Conservation (phyloP, 1,140 invertebrate species). For the Drosophila sechellia region DNA sequence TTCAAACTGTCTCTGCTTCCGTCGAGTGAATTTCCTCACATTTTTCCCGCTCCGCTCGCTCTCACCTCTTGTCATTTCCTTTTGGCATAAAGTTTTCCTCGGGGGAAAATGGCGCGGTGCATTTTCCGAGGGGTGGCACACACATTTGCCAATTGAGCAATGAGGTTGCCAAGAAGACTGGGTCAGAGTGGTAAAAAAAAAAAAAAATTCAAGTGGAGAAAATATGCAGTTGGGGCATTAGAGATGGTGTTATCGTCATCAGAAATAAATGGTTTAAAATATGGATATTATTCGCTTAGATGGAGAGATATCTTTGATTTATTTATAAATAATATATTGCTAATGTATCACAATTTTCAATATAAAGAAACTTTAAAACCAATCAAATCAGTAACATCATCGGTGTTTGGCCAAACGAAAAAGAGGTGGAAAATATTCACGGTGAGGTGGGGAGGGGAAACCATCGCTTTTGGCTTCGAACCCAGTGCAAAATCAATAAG, state of each 20-base stretch:
- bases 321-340: not conserved
- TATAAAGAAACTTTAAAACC: not conserved
- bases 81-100: constrained; percentile 72
- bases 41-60: constrained; percentile 11
- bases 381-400: not conserved
- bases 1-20: constrained; percentile 80
- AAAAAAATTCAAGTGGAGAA: constrained; percentile 2
- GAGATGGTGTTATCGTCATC: not conserved
- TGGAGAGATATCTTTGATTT: not conserved
- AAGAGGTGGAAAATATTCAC: not conserved
- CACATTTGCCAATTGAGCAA: constrained; percentile 70
- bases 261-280: not conserved
- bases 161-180: constrained; percentile 42
- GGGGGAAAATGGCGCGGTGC: constrained; percentile 8
- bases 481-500: constrained; percentile 76
- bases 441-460: not conserved
- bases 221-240: not conserved
- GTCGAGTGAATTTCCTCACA: constrained; percentile 53
- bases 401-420: not conserved
- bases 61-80: constrained; percentile 48
- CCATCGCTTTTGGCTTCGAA: constrained; percentile 52
- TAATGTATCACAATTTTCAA: not conserved
- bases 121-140: constrained; percentile 18
- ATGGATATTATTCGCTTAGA: not conserved
- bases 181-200: constrained; percentile 19